Evolutionary conservation across 2,888 invertebrate genomes (phyloP).

Genomic region (Gymnosoma rotundatum): DNA sequence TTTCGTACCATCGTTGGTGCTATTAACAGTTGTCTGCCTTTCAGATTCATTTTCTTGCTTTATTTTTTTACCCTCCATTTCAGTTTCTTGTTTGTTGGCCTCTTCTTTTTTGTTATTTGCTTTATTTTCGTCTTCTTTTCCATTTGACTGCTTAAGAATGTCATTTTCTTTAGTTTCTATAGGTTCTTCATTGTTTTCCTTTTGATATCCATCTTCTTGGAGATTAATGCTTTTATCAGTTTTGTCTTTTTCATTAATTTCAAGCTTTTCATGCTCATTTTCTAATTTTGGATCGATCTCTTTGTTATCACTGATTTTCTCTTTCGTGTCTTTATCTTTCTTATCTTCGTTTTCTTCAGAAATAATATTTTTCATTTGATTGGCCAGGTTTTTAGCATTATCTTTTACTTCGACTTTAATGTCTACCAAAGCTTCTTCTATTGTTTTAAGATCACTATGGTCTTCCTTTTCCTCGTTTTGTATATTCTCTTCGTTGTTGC

Average conservation of each 20-base stretch:
- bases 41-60: too few relatives aligned
- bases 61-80: not conserved
- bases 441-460: constrained; percentile 42
- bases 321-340: not conserved
- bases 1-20: not conserved
- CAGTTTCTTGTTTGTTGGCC: not conserved
- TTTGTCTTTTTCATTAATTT: not conserved
- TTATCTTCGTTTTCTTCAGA: constrained; percentile 50
- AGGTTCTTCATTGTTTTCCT: not conserved
- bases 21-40: not conserved
- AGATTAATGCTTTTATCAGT: not conserved
- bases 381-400: constrained; percentile 48
- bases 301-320: constrained; percentile 49
- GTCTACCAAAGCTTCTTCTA: constrained; percentile 62
- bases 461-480: constrained; percentile 6
- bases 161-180: not conserved
- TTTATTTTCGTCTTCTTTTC: not conserved
- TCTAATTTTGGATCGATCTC: not conserved
- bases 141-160: not conserved
- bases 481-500: constrained; percentile 63
- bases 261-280: not conserved
- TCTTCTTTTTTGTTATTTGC: not conserved
- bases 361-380: constrained; percentile 61
- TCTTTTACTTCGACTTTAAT: constrained; percentile 60
- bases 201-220: not conserved